A percentile compares a stretch with the other conserved stretches of the same genome.
Evolutionary conservation across 2,888 invertebrate species (phyloP).

Genomic region (Aradus depressus): DNA sequence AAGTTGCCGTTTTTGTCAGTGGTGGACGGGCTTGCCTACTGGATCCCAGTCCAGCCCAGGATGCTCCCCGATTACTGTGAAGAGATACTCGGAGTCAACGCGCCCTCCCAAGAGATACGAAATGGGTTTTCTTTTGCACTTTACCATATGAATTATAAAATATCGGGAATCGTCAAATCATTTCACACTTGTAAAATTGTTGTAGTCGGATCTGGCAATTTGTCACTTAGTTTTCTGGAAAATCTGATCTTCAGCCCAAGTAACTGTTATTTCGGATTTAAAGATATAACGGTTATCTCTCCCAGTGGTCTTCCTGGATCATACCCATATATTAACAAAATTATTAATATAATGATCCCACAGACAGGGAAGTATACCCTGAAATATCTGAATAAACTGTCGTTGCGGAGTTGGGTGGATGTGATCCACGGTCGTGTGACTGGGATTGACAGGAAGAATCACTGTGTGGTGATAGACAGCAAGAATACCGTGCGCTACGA

Average conservation of each 20-base stretch:
- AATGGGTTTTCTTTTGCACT: slow-evolving; percentile 40
- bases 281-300: slow-evolving; percentile 58
- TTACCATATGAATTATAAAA: slow-evolving; percentile 44
- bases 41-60: slow-evolving; percentile 17
- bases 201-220: slow-evolving; percentile 53
- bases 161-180: slow-evolving; percentile 42
- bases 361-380: slow-evolving; percentile 44
- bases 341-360: slow-evolving; percentile 40
- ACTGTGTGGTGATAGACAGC: slow-evolving; percentile 51
- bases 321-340: slow-evolving; percentile 35
- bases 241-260: slow-evolving; percentile 40
- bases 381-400: slow-evolving; percentile 46
- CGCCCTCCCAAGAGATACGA: slow-evolving; percentile 9
- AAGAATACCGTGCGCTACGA: background rate
- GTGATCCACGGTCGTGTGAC: slow-evolving; percentile 49
- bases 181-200: slow-evolving; percentile 50
- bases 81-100: slow-evolving; percentile 4
- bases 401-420: slow-evolving; percentile 52
- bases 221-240: slow-evolving; percentile 51
- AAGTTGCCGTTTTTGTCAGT: slow-evolving; percentile 17
- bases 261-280: slow-evolving; percentile 45
- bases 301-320: slow-evolving; percentile 51
- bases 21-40: slow-evolving; percentile 18
- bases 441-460: slow-evolving; percentile 43
- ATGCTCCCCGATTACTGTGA: slow-evolving; percentile 14